Evolutionary conservation across 2,113 vertebrate genomes (phyloP), one percentile per base, ranked within the genome.

Genomic region (Candoia aspera): DNA sequence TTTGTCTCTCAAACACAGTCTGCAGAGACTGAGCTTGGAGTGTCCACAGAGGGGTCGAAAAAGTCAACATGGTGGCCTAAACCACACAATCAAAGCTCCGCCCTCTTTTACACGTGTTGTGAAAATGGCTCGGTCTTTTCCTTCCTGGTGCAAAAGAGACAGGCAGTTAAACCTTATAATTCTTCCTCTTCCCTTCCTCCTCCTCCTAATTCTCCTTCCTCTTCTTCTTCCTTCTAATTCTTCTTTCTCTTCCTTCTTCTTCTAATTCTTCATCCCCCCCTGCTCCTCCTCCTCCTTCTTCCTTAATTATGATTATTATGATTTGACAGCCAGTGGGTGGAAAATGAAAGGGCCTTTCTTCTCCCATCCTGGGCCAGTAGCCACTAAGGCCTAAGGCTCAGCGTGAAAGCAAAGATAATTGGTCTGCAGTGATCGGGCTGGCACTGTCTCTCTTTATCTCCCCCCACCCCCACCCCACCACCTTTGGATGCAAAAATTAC

Each of bases 261-360:
- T 26, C 8, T 1, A n/a, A n/a, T 49, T 49, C 46, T 49, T 49
- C 46, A 3, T 5, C 49, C 6, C 6, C 49, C 6, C 6, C 49
- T 49, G 0, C 49, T 49, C 6, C 49, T 49, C 6, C 49, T 49
- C 6, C 49, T 49, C 6, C 49, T 49, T 49, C 49, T 49, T 49
- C 49, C 49, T 49, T 49, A 49, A 8, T 49, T 49, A 49, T 49
- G 49, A 49, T 49, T 49, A 49, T 49, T 49, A 49, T 49, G 49
- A 49, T 49, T 8, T 49, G n/a, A 68, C 42, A 24, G 64, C 55
- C 49, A 29, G 84, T 13, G 42, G 62, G 21, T 26, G 8, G 53
- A 55, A 55, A 87, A 90, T 93, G 85, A 90, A 90, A 87, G n/a
- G 57, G n/a, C 62, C 68, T 91, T 89, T 83, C n/a, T 79, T 90